Conservation (phyloP, 2,888 invertebrate genomes). For the Drosophila kokeensis region DNA sequence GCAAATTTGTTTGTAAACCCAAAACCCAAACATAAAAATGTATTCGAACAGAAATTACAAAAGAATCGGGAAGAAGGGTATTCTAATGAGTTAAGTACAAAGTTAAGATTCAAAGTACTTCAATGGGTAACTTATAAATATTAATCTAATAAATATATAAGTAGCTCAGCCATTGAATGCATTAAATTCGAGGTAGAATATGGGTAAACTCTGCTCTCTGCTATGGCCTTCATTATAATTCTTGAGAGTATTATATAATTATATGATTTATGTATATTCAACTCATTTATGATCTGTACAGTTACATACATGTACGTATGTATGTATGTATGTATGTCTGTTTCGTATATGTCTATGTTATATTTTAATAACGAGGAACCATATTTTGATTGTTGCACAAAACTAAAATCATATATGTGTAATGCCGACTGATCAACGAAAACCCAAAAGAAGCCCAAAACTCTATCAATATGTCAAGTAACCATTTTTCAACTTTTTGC, state of each 20-base stretch:
- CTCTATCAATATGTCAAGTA: constrained; percentile 23
- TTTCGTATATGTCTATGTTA: constrained; percentile 38
- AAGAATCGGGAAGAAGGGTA: background rate
- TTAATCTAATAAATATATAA: constrained; percentile 41
- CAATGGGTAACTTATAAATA: constrained; percentile 15
- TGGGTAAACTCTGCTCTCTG: constrained; percentile 30
- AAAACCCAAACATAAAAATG: constrained; percentile 5
- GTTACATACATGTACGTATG: background rate
- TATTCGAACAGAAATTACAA: background rate
- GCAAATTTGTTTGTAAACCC: constrained; percentile 41
- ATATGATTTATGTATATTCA: constrained; percentile 34
- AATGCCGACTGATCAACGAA: constrained; percentile 10
- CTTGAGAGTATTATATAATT: constrained; percentile 18
- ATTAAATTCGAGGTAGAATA: constrained; percentile 68
- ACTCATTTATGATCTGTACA: constrained; percentile 55
- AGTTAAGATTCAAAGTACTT: constrained; percentile 3
- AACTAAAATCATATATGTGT: constrained; percentile 27
- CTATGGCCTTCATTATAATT: constrained; percentile 22
- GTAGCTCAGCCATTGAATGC: constrained; percentile 22
- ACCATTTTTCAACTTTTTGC: constrained; percentile 55
- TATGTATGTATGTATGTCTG: constrained; percentile 26
- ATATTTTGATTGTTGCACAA: constrained; percentile 66
- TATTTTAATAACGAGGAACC: constrained; percentile 64
- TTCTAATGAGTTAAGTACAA: background rate
- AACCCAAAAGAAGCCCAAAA: constrained; percentile 7